Percentiles rank a stretch among this genome's conserved stretches.
Evolutionary conservation across 2,888 invertebrate species (phyloP).

Genomic region (Ormyrus labotus): DNA sequence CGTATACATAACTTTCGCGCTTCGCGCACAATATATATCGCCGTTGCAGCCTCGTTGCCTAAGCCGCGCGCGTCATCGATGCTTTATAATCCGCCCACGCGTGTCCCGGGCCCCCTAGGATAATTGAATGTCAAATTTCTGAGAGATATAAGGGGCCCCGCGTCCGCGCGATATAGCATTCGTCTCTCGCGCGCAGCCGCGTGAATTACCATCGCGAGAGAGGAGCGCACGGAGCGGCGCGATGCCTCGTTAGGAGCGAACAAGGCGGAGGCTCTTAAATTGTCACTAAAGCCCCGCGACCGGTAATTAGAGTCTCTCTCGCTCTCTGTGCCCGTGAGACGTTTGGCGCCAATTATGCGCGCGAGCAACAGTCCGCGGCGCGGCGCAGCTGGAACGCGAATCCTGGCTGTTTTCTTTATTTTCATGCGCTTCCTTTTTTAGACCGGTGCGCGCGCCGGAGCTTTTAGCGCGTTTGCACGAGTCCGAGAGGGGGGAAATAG

Average conservation of each 20-base stretch:
- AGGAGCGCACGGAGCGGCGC: neutral
- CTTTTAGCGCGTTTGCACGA: too few relatives aligned
- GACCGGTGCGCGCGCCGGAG: too few relatives aligned
- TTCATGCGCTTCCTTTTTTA: neutral
- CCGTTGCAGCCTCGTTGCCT: neutral
- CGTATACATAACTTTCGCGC: neutral
- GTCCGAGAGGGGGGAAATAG: too few relatives aligned
- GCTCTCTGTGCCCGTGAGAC: neutral
- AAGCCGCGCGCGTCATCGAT: constrained; percentile 9
- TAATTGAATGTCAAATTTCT: constrained; percentile 56
- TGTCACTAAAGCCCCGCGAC: constrained; percentile 27
- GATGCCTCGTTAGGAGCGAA: neutral
- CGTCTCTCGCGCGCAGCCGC: neutral
- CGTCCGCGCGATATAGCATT: neutral
- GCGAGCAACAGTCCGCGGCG: neutral
- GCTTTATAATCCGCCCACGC: constrained; percentile 48
- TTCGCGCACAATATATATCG: neutral
- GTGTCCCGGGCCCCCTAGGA: neutral
- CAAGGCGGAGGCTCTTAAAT: constrained; percentile 29
- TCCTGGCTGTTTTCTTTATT: neutral
- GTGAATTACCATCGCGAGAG: neutral
- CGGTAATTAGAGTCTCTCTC: constrained; percentile 25
- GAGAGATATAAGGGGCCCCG: constrained; percentile 12
- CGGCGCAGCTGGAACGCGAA: neutral
- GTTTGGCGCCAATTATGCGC: constrained; percentile 35